phyloP scores from a whole-genome alignment of 92 coral and sea anemone genomes.

The Phenganax stokvisi region DNA sequence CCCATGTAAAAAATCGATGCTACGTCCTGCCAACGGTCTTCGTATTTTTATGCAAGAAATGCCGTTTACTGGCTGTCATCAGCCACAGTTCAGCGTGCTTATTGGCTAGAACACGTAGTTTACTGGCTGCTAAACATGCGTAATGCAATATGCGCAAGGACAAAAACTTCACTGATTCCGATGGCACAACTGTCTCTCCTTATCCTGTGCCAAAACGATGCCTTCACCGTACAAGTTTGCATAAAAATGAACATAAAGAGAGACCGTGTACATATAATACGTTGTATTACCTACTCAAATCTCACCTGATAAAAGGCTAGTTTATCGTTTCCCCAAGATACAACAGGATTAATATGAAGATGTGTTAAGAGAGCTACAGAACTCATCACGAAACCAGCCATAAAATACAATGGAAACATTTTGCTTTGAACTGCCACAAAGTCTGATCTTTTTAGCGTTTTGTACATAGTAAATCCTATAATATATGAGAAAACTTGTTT shows the following conservation, averaged over 20 bases:
- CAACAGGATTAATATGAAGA: slow-evolving; percentile 17
- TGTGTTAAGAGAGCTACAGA: slow-evolving; percentile 27
- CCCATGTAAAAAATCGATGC: too few species aligned
- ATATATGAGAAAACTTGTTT: background rate
- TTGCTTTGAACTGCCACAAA: slow-evolving; percentile 34
- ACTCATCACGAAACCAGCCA: slow-evolving; percentile 20
- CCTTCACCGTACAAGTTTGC: background rate
- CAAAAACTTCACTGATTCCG: too few species aligned
- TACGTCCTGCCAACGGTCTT: too few species aligned
- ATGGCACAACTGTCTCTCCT: too few species aligned
- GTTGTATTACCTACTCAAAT: background rate
- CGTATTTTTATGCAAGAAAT: too few species aligned
- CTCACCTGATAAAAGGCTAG: slow-evolving; percentile 32
- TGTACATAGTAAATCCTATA: slow-evolving; percentile 31
- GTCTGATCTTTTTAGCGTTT: slow-evolving; percentile 22
- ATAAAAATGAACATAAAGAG: background rate
- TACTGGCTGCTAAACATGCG: too few species aligned
- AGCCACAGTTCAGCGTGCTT: too few species aligned
- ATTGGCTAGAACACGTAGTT: too few species aligned
- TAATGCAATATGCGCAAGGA: too few species aligned
- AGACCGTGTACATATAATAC: background rate
- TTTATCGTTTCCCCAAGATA: slow-evolving; percentile 16
- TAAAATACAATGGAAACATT: slow-evolving; percentile 35
- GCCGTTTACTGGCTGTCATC: too few species aligned
- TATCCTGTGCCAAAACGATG: too few species aligned